Evolutionary conservation across 2,113 vertebrate genomes (phyloP), one percentile per base, ranked within the genome.

Genomic region (Dasyprocta punctata): DNA sequence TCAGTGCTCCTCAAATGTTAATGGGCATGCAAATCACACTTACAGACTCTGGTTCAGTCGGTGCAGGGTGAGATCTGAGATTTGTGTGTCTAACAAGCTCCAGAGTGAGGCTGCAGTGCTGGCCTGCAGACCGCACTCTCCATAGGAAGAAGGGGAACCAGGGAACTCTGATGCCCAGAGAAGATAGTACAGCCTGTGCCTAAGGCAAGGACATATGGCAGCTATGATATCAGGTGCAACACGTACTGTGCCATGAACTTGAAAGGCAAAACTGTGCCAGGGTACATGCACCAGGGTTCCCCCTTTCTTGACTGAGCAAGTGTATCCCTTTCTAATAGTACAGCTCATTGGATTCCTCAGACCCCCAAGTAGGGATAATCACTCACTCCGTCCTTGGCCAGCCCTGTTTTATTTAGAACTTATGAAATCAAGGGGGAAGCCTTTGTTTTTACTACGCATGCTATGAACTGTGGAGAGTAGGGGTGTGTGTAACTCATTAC

Each of bases 21-120:
- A 36, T 3, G 7, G 86, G 19, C n/a, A 47, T 56, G 19, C 1
- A 17, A 0, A 7, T n/a, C 7, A 1, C 16, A 17, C 7, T 1
- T 14, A 5, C 16, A 58, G n/a, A 65, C 28, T 65, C 41, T 75
- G 83, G 60, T 14, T 63, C 17, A 24, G 5, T 3, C 2, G 28
- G 4, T 44, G 13, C 36, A 14, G 56, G 16, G 12, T 8, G 33
- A 85, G 44, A 78, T 22, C 33, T 26, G 11, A 44, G 28, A 26
- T 12, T 19, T 49, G 14, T 56, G 36, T 54, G 56, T 28, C 26
- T 82, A 60, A 49, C 8, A 30, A 41, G n/a, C 26, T 47, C 0
- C 33, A 11, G 3, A 28, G 20, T 38, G 36, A 77, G 30, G 13
- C 54, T 7, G 7, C 26, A 60, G 28, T 28, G 0, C 22, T n/a